Conservation (phyloP, 2,888 invertebrate genomes). For the Chouioia cunea region DNA sequence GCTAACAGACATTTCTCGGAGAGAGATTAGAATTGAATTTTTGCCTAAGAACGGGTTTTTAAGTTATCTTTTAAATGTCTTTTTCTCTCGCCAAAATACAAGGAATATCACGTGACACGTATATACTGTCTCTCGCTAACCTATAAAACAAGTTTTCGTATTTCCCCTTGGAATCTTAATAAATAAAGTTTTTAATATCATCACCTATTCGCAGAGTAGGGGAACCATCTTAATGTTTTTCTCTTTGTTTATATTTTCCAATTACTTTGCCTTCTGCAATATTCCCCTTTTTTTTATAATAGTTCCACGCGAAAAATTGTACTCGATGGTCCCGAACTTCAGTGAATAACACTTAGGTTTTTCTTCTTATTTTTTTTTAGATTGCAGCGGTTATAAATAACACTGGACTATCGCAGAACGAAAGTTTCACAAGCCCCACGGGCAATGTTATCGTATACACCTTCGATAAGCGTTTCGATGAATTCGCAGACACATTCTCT, state of each 20-base stretch:
- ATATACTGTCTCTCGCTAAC: conserved; percentile 18
- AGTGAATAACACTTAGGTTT: background rate
- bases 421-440: background rate
- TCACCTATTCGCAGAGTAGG: background rate
- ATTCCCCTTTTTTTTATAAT: too few relatives aligned
- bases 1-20: background rate
- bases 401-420: conserved; percentile 35
- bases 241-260: too few relatives aligned
- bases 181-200: conserved; percentile 23
- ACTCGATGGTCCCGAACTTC: too few relatives aligned
- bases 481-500: too few relatives aligned
- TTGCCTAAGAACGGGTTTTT: background rate
- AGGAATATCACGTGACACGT: conserved; percentile 13
- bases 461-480: too few relatives aligned
- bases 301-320: too few relatives aligned
- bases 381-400: conserved; percentile 16
- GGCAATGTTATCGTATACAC: too few relatives aligned
- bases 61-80: conserved; percentile 1
- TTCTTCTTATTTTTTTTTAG: conserved; percentile 1
- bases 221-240: too few relatives aligned
- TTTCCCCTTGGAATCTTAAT: conserved; percentile 4
- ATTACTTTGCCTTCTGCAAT: too few relatives aligned
- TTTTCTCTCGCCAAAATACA: background rate
- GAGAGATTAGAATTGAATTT: too few relatives aligned
- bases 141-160: conserved; percentile 23